phyloP scores from a whole-genome alignment of 2,888 invertebrate species.

The Drosophila prostipennis region DNA sequence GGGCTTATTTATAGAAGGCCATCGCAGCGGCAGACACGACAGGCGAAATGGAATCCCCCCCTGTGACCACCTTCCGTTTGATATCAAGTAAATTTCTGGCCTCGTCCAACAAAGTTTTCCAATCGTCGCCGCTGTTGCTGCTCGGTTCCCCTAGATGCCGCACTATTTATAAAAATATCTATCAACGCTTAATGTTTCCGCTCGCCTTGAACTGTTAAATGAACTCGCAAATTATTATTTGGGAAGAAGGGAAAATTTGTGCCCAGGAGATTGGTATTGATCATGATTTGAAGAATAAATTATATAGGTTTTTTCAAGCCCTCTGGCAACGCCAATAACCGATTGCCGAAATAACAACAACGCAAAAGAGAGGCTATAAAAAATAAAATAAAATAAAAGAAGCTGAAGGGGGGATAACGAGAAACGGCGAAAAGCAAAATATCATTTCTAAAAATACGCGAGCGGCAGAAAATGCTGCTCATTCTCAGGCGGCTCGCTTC shows the following conservation, averaged over 20 bases:
- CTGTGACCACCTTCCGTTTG: slow-evolving; percentile 24
- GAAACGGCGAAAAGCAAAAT: slow-evolving; percentile 40
- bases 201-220: slow-evolving; percentile 76
- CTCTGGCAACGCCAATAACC: slow-evolving; percentile 30
- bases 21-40: slow-evolving; percentile 60
- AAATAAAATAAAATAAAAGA: slow-evolving; percentile 31
- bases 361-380: neutral
- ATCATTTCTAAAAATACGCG: slow-evolving; percentile 73
- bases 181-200: slow-evolving; percentile 73
- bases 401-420: slow-evolving; percentile 5
- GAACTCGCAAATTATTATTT: slow-evolving; percentile 50
- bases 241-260: neutral
- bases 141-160: slow-evolving; percentile 32
- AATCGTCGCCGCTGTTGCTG: slow-evolving; percentile 11
- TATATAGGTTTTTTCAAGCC: neutral
- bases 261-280: neutral
- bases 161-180: slow-evolving; percentile 72
- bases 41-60: slow-evolving; percentile 60
- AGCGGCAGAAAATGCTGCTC: slow-evolving; percentile 26
- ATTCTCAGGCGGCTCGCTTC: slow-evolving; percentile 19
- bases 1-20: slow-evolving; percentile 68
- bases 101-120: slow-evolving; percentile 37
- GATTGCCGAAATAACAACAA: slow-evolving; percentile 15
- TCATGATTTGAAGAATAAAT: neutral
- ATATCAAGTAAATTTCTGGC: slow-evolving; percentile 45